These are phyloP conservation scores for Phasianus colchicus DNA, from an alignment of 2,113 vertebrate species.

Conservation along the genomic window DNA sequence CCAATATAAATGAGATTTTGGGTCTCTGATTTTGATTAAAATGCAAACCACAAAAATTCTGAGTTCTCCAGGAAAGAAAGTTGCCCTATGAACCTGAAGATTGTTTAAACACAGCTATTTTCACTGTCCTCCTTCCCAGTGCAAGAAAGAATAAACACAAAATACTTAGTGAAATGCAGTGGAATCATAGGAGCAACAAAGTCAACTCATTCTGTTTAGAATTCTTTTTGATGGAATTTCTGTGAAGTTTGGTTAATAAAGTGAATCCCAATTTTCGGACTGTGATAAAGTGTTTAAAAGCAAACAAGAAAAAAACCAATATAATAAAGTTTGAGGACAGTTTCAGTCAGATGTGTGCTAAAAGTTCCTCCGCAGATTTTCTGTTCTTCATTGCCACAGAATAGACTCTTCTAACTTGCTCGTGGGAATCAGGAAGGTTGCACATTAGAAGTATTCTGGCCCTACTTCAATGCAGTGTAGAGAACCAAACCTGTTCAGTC, in stretches of 20 bases:
- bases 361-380: neutral
- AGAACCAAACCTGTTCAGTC: constrained; percentile 34
- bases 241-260: neutral
- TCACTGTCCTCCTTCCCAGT: neutral
- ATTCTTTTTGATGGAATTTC: neutral
- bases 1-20: neutral
- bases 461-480: neutral
- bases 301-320: too few species aligned
- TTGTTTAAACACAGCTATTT: constrained; percentile 26
- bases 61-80: neutral
- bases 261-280: neutral
- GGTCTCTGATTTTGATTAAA: constrained; percentile 39
- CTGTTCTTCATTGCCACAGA: neutral
- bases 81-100: neutral
- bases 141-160: neutral
- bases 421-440: neutral
- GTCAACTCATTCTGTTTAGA: neutral
- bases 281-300: neutral
- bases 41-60: neutral
- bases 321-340: neutral
- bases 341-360: neutral
- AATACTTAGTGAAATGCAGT: neutral
- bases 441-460: neutral
- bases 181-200: neutral
- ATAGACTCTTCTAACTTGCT: neutral